These are phyloP conservation scores for Mugil cephalus DNA, from an alignment of 2,113 vertebrate species.

Conservation along the genomic window DNA sequence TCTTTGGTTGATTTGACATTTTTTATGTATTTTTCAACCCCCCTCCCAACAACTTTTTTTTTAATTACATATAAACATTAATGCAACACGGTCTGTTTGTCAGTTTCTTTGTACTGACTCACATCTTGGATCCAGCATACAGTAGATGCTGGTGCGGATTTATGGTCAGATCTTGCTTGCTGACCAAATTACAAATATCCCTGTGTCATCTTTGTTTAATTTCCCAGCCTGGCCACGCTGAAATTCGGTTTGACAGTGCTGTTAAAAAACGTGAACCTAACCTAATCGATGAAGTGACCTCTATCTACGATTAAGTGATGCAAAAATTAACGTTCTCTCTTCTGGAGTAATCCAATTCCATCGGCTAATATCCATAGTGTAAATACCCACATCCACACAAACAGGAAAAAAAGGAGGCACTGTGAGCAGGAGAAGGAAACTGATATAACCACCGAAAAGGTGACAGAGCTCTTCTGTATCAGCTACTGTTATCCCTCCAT, in stretches of 20 bases:
- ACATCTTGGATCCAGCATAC: background rate
- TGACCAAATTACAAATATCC: conserved; percentile 28
- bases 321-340: conserved; percentile 61
- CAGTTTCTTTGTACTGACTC: too few species aligned
- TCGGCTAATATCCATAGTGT: conserved; percentile 60
- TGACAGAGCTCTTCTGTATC: conserved; percentile 24
- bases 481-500: conserved; percentile 50
- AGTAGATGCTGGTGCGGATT: background rate
- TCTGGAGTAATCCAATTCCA: conserved; percentile 66
- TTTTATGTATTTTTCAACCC: too few species aligned
- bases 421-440: conserved; percentile 36
- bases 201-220: conserved; percentile 27
- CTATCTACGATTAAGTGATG: conserved; percentile 53
- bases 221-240: conserved; percentile 24
- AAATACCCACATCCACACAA: conserved; percentile 49
- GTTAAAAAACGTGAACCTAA: conserved; percentile 38
- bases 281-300: conserved; percentile 67
- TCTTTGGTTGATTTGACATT: too few species aligned
- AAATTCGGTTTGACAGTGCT: conserved; percentile 50
- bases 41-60: too few species aligned
- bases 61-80: too few species aligned
- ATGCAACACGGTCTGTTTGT: too few species aligned
- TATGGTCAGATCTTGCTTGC: conserved; percentile 8
- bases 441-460: conserved; percentile 27
- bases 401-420: conserved; percentile 11